A percentile compares a stretch with the other conserved stretches of the same genome.
Evolutionary conservation across 1,140 invertebrate species (phyloP).

Genomic region (Solenopsis invicta): DNA sequence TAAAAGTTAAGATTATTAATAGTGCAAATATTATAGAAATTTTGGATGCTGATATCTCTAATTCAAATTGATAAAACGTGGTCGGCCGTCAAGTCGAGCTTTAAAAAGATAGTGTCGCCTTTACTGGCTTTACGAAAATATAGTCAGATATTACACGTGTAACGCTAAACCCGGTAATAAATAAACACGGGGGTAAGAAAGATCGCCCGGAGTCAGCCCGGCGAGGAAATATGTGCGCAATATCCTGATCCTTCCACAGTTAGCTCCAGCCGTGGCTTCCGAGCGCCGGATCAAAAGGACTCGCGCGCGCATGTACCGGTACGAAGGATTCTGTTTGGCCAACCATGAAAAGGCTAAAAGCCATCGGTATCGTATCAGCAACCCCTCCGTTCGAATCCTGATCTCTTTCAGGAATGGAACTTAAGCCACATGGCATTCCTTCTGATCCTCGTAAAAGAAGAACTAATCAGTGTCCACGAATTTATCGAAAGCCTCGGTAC

Average conservation of each 20-base stretch:
- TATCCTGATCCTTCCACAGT: constrained; percentile 63
- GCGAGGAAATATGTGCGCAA: constrained; percentile 67
- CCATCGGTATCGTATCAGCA: constrained; percentile 77
- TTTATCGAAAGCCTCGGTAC: constrained; percentile 42
- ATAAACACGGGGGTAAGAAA: constrained; percentile 65
- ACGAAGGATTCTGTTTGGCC: constrained; percentile 78
- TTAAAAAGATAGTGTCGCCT: constrained; percentile 31
- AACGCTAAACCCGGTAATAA: constrained; percentile 65
- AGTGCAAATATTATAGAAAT: not conserved
- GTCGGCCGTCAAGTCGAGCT: not conserved
- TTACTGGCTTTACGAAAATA: constrained; percentile 44
- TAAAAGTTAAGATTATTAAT: not conserved
- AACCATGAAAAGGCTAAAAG: constrained; percentile 79
- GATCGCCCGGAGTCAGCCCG: constrained; percentile 10
- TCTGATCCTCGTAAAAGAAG: constrained; percentile 63
- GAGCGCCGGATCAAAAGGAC: constrained; percentile 70
- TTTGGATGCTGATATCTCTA: not conserved
- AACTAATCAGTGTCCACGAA: constrained; percentile 71
- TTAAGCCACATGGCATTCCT: constrained; percentile 74
- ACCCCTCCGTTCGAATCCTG: constrained; percentile 65
- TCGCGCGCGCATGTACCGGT: constrained; percentile 33
- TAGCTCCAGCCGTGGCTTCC: constrained; percentile 38
- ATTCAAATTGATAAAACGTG: not conserved
- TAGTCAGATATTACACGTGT: constrained; percentile 61
- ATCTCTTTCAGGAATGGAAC: constrained; percentile 62